Base-by-base conservation (phyloP, 2,113 vertebrate species). In the Xiphias gladius region DNA sequence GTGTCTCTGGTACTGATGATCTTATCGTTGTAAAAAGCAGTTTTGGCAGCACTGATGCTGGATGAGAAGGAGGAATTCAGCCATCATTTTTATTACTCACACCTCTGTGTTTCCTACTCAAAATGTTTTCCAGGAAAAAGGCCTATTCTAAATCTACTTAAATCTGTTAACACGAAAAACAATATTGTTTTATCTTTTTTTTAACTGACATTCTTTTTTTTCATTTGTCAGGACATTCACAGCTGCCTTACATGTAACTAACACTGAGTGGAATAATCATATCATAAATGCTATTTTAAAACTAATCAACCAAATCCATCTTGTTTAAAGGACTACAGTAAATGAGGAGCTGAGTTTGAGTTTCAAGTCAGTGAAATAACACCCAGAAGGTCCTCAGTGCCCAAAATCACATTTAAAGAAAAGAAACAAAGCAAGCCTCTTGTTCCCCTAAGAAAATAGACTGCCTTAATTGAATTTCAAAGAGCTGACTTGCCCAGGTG, bases 401-500 rank as follows among this genome's bases (percentile, higher is more conserved):
- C 54, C n/a, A 16, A 43, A 39, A 83, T 73, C 26, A 22, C 65
- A 39, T 75, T 72, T 39, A 64, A 58, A 43, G 5, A 54, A 57
- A 58, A 46, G 14, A 82, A 65, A 79, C 77, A 76, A 69, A 69
- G 7, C 3, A 9, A 59, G 22, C 10, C 35, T 69, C 79, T 86
- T 84, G 57, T 78, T 11, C 16, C 37, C 52, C 26, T 35, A 41
- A 66, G 35, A 58, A 59, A 88, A 58, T n/a, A 39, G 26, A 66
- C n/a, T 5, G 32, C 28, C 64, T 58, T 64, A 84, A 88, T 61
- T 73, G 43, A 79, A 67, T 82, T 76, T 79, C 39, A 79, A 64
- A 80, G 68, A 67, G 63, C 67, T 70, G 28, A 76, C 72, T 77
- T 48, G 54, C n/a, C 80, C 78, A 64, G 72, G 74, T 79, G 71